phyloP scores from a whole-genome alignment of 2,113 vertebrate species.

The Seriola quinqueradiata region DNA sequence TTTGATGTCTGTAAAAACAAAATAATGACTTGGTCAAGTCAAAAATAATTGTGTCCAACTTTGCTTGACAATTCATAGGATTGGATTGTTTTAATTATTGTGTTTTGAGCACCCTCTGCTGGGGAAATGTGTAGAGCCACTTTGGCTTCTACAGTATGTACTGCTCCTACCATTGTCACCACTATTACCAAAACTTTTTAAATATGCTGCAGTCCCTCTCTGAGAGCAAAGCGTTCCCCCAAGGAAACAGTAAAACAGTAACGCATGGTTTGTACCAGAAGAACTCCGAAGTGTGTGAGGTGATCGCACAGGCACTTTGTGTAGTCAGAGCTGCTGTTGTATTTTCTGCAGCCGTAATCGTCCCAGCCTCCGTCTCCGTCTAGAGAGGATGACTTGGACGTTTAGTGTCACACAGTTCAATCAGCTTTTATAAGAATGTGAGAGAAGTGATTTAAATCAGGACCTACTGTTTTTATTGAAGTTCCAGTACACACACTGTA shows the following conservation, averaged over 20 bases:
- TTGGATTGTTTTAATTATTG: not conserved
- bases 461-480: conserved; percentile 87
- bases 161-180: not conserved
- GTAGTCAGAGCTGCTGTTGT: conserved; percentile 84
- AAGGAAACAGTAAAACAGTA: not conserved
- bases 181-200: not conserved
- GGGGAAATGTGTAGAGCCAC: not conserved
- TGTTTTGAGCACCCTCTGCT: conserved; percentile 49
- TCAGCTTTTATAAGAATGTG: not conserved
- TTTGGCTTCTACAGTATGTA: not conserved
- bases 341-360: conserved; percentile 84
- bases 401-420: not conserved
- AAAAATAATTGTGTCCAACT: conserved; percentile 6
- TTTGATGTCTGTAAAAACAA: not conserved
- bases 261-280: conserved; percentile 84
- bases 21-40: not conserved
- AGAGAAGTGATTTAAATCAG: not conserved
- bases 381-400: conserved; percentile 65
- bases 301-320: conserved; percentile 93
- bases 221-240: not conserved
- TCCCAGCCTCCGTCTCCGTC: conserved; percentile 91
- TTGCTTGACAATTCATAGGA: not conserved
- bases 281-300: conserved; percentile 95
- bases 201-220: not conserved
- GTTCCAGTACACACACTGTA: conserved; percentile 92